Evolutionary conservation across 2,888 invertebrate species (phyloP), one percentile per base, ranked within the genome.

Genomic region (Celastrina argiolus): DNA sequence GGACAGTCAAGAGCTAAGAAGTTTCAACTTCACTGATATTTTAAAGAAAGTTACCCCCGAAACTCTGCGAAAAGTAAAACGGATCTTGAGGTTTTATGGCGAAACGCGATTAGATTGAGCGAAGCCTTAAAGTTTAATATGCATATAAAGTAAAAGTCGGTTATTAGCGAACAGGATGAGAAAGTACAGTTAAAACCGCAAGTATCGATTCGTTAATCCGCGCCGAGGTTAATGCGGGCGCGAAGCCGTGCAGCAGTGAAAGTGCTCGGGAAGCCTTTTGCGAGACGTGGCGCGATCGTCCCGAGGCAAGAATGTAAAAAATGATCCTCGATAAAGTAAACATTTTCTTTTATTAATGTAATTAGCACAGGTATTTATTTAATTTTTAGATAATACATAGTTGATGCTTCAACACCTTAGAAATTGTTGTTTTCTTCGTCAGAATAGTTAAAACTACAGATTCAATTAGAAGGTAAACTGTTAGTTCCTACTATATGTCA

Each of bases 211-310:
- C 61, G 26, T 61, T 61, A 61, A 61, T 61, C 61, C 61, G 36
- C 36, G 39, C 22, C 61, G 61, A 61, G 36, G 61, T 36, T 39
- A 22, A 39, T 45, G 45, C 45, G 45, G 18, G 45, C 18, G 16
- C 42, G 45, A 45, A 45, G 45, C 45, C 45, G 45, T 56, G 34
- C 22, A 36, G 64, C 41, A 65, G 68, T 67, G 68, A 67, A 68
- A 68, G 68, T 68, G 67, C 18, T 67, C 64, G 59, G 51, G 67
- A 67, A 68, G 67, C 68, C 61, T 59, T 65, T 65, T 56, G 68
- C 66, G 66, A 66, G 66, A 56, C 39, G 66, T 58, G 28, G 34
- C 7, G 31, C 5, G n/a, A n/a, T n/a, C n/a, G 1, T 8, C 12
- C 39, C 12, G 14, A 39, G 14, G 7, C 31, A 2, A 7, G 12